These are phyloP conservation scores for Chiridota heheva DNA, from an alignment of 35 echinoderm and acorn worm genomes.

Conservation along the genomic window DNA sequence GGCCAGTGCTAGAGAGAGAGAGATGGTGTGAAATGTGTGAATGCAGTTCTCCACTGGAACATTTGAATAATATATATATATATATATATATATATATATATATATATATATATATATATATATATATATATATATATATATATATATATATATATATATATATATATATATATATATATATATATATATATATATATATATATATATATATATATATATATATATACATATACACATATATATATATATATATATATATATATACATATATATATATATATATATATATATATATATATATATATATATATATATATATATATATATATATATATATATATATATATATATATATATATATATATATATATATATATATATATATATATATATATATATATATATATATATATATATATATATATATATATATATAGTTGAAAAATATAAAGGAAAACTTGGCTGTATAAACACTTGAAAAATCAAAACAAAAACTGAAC, in stretches of 20 bases:
- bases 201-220: not conserved
- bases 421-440: too few relatives aligned
- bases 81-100: not conserved
- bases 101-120: not conserved
- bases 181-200: not conserved
- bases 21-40: too few relatives aligned
- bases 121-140: slow-evolving; percentile 5
- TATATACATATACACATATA: not conserved
- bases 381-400: slow-evolving; percentile 2
- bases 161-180: not conserved
- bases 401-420: slow-evolving; percentile 5
- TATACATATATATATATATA: not conserved
- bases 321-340: not conserved
- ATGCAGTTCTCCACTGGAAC: too few relatives aligned
- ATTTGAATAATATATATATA: too few relatives aligned
- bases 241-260: slow-evolving; percentile 1
- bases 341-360: not conserved
- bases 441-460: too few relatives aligned
- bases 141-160: slow-evolving; percentile 2
- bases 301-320: not conserved
- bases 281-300: slow-evolving; percentile 5
- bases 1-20: too few relatives aligned
- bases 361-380: not conserved
- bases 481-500: not conserved
- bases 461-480: too few relatives aligned